Conservation (phyloP, 2,113 vertebrate species). For the Telmatochromis brichardi region DNA sequence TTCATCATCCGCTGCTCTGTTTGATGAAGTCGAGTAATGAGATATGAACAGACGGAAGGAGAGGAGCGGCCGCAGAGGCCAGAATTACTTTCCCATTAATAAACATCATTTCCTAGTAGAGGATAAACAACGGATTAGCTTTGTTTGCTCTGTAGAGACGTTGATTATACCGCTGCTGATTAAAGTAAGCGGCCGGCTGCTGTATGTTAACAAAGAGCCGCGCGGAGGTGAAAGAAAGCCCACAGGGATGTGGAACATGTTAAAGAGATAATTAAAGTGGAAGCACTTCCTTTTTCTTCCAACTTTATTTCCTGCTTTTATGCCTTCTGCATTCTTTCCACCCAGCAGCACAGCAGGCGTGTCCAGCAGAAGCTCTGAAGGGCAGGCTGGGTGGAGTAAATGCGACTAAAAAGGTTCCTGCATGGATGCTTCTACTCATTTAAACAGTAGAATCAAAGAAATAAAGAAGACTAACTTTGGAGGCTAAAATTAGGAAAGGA, state of each 20-base stretch:
- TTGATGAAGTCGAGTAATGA: slow-evolving; percentile 8
- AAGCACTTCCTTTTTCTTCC: not conserved
- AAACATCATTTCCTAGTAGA: not conserved
- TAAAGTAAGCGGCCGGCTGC: not conserved
- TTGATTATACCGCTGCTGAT: slow-evolving; percentile 8
- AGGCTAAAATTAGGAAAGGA: not conserved
- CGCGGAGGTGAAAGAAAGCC: not conserved
- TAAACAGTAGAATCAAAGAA: not conserved
- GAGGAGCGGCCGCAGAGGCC: not conserved
- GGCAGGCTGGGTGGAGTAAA: not conserved
- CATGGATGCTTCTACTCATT: not conserved
- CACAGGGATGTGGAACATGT: not conserved
- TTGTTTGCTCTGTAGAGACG: not conserved
- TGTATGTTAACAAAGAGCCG: not conserved
- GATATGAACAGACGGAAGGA: not conserved
- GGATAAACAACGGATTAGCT: slow-evolving; percentile 26
- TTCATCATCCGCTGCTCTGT: not conserved
- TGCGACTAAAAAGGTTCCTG: not conserved
- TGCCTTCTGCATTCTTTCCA: not conserved
- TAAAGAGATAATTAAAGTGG: not conserved
- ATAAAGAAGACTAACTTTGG: not conserved
- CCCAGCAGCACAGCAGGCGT: not conserved
- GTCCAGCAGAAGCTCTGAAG: not conserved
- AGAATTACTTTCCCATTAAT: not conserved
- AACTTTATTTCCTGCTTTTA: not conserved